These are phyloP conservation scores for Antitype chi DNA, from an alignment of 2,888 invertebrate genomes.

Conservation along the genomic window DNA sequence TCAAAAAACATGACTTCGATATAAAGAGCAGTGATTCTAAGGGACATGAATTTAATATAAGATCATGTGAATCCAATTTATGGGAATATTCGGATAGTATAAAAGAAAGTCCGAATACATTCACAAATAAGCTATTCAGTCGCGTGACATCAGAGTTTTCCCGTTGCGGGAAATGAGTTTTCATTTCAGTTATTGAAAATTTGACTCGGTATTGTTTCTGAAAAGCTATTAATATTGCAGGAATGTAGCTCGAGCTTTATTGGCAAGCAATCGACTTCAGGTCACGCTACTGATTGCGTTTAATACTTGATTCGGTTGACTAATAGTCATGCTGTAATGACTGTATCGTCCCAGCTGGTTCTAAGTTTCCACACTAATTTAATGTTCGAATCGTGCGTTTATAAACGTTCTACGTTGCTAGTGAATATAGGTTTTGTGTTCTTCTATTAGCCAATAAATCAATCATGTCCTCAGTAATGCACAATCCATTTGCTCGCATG, in stretches of 20 bases:
- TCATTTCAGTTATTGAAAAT: constrained; percentile 76
- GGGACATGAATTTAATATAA: constrained; percentile 85
- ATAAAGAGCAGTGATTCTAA: constrained; percentile 82
- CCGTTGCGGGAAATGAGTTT: constrained; percentile 75
- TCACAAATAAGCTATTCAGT: constrained; percentile 74
- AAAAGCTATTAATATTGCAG: constrained; percentile 79
- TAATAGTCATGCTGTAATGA: constrained; percentile 80
- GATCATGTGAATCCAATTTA: constrained; percentile 80
- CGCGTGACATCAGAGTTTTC: constrained; percentile 77
- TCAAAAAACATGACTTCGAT: constrained; percentile 84
- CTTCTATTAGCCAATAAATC: constrained; percentile 85
- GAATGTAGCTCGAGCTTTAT: constrained; percentile 71
- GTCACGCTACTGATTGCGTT: constrained; percentile 80
- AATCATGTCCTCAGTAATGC: constrained; percentile 89
- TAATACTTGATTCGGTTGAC: constrained; percentile 76
- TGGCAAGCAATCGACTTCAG: constrained; percentile 77
- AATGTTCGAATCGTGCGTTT: constrained; percentile 70
- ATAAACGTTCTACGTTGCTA: constrained; percentile 15
- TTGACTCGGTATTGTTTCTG: constrained; percentile 72
- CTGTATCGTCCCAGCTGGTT: constrained; percentile 81
- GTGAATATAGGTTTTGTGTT: constrained; percentile 68
- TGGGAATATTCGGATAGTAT: constrained; percentile 72
- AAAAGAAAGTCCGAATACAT: constrained; percentile 71
- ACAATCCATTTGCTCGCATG: constrained; percentile 89
- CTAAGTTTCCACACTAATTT: constrained; percentile 59